Evolutionary conservation across 2,797 vertebrate genomes (phyloP), one percentile per base, ranked within the genome.

Genomic region (Cirrhinus molitorella): DNA sequence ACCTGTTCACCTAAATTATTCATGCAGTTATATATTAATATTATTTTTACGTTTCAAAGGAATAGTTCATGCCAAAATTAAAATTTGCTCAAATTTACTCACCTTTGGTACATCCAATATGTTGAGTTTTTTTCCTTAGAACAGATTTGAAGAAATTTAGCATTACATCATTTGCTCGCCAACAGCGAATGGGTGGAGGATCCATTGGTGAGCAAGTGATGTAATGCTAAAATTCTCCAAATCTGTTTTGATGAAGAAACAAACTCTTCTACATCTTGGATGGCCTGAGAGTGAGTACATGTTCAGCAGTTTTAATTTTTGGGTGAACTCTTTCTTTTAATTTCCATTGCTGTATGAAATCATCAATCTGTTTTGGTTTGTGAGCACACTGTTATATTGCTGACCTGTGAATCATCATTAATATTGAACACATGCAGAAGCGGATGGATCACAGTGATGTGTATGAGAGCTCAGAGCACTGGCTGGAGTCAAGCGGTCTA

Each of bases 401-500:
- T 78, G 57, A 61, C 25, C 57, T 10, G 40, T 57, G 40, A 81
- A 65, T 66, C 76, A 63, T 74, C 66, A 4, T 79, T 76, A 10
- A 47, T 63, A 10, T 83, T 0, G 83, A 96, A 95, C 88, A 67
- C 72, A 71, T 88, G 19, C 80, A 84, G 53, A 78, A 77, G 23
- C 79, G 81, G 3, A 74, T 88, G 59, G 76, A 43, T 0, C 49
- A 68, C 10, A 34, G 67, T 55, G 68, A 74, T 2, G 84, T 84
- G 2, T 80, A 81, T 79, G 90, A 92, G 85, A 91, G 89, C 63
- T 88, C 90, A 0, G 90, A 92, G 83, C 91, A 94, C 6, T 96
- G 95, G 95, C 87, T 95, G 75, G 84, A 88, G 5, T 87, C 57
- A 11, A 91, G 91, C 86, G 89, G 91, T 79, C 88, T 96, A 83